Percentiles rank a stretch among this genome's conserved stretches.
These are phyloP conservation scores for Xenus cinereus DNA, from an alignment of 2,113 vertebrate genomes.

Conservation along the genomic window DNA sequence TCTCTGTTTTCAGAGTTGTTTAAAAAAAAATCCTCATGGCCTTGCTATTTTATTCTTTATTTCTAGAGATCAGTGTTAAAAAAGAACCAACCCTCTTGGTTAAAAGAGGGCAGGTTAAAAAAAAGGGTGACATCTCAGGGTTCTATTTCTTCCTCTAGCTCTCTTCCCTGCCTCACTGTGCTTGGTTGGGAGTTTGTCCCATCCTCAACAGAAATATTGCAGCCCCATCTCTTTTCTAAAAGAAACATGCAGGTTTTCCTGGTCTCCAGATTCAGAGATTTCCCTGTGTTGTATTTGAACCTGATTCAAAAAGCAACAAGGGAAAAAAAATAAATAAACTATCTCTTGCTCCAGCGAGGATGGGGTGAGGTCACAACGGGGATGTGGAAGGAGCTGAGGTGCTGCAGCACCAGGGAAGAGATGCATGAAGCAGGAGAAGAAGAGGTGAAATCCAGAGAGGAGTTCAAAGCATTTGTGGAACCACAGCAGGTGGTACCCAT, in stretches of 20 bases:
- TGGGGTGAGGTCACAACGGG: accelerated
- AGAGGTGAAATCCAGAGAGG: background rate
- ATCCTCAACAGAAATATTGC: background rate
- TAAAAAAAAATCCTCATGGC: background rate
- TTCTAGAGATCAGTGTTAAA: background rate
- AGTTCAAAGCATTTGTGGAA: background rate
- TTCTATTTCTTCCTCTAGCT: background rate
- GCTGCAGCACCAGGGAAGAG: background rate
- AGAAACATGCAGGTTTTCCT: background rate
- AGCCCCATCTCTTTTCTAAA: background rate
- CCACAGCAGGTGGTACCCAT: too few species aligned
- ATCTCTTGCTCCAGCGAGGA: background rate
- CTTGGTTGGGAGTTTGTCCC: background rate
- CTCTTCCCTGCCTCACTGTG: background rate
- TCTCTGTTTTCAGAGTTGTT: background rate
- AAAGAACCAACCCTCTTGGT: background rate
- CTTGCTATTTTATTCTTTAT: background rate
- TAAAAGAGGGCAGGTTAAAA: background rate
- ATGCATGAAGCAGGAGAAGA: too few species aligned
- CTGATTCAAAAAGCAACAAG: background rate
- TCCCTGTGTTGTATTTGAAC: background rate
- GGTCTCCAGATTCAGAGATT: background rate
- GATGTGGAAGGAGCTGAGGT: background rate
- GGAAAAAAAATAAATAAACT: too few species aligned
- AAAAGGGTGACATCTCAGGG: background rate